Evolutionary conservation across 2,888 invertebrate species (phyloP).

Genomic region (Incurvaria masculella): DNA sequence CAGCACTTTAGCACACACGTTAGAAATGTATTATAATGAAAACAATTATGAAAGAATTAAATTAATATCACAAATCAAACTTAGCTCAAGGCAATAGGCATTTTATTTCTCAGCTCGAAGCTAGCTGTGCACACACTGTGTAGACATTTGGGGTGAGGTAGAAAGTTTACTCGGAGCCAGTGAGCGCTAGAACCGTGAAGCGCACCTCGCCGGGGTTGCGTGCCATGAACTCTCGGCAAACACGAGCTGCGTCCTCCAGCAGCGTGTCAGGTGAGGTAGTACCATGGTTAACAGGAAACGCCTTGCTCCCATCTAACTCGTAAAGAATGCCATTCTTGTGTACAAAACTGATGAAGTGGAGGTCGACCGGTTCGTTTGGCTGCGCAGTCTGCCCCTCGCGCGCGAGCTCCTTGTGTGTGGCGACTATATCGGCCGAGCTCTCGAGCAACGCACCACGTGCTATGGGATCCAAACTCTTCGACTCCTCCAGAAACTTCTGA

Average conservation of each 20-base stretch:
- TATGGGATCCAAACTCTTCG: slow-evolving; percentile 63
- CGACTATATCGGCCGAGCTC: slow-evolving; percentile 65
- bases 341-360: slow-evolving; percentile 88
- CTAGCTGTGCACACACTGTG: too few relatives aligned
- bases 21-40: too few relatives aligned
- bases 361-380: slow-evolving; percentile 65
- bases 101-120: too few relatives aligned
- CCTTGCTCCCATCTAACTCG: slow-evolving; percentile 68
- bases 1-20: too few relatives aligned
- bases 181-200: slow-evolving; percentile 84
- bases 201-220: slow-evolving; percentile 82
- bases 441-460: slow-evolving; percentile 75
- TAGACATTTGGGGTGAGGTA: not conserved
- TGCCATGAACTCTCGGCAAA: slow-evolving; percentile 80
- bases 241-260: slow-evolving; percentile 76
- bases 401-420: slow-evolving; percentile 77
- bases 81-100: not conserved
- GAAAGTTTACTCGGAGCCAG: slow-evolving; percentile 32
- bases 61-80: too few relatives aligned
- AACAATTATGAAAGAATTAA: too few relatives aligned
- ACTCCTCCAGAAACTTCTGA: slow-evolving; percentile 71
- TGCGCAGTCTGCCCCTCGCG: slow-evolving; percentile 77
- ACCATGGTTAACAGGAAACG: slow-evolving; percentile 81
- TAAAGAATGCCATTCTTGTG: slow-evolving; percentile 75
- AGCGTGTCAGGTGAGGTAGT: slow-evolving; percentile 67